Conservation (phyloP, 1,140 invertebrate genomes). For the Drosophila trapezifrons region DNA sequence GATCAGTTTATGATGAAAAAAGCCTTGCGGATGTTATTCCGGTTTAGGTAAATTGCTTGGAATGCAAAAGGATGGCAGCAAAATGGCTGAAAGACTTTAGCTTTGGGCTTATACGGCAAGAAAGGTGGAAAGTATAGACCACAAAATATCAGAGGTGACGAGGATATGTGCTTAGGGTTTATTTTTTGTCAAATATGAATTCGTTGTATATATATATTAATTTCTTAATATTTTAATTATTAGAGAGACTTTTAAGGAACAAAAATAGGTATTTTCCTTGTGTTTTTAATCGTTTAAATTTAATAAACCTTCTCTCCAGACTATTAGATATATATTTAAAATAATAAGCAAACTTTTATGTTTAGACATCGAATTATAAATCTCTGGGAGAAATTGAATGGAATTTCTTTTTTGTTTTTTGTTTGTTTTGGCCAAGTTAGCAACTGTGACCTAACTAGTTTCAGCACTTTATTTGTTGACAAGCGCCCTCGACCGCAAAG, state of each 20-base stretch:
- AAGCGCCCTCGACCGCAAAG: slow-evolving; percentile 33
- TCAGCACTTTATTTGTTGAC: slow-evolving; percentile 43
- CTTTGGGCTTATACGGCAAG: neutral
- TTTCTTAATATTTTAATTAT: too few species aligned
- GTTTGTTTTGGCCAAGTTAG: neutral
- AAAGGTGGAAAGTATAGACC: neutral
- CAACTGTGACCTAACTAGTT: slow-evolving; percentile 26
- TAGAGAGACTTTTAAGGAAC: too few species aligned
- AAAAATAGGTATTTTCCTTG: too few species aligned
- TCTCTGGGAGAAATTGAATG: neutral
- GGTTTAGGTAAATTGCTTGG: slow-evolving; percentile 28
- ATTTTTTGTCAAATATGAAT: neutral
- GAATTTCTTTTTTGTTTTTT: neutral
- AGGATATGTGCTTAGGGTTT: neutral
- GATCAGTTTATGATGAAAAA: slow-evolving; percentile 34
- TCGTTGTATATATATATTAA: too few species aligned
- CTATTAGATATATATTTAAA: too few species aligned
- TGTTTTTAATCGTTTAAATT: too few species aligned
- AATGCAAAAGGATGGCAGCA: slow-evolving; percentile 8
- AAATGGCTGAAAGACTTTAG: neutral
- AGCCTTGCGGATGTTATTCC: slow-evolving; percentile 15
- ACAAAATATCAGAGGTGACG: neutral
- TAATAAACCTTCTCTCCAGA: too few species aligned
- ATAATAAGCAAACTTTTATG: too few species aligned
- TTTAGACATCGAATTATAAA: neutral